A percentile compares a stretch with the other conserved stretches of the same genome.
Evolutionary conservation across 2,113 vertebrate genomes (phyloP).

Genomic region (Paramisgurnus dabryanus): DNA sequence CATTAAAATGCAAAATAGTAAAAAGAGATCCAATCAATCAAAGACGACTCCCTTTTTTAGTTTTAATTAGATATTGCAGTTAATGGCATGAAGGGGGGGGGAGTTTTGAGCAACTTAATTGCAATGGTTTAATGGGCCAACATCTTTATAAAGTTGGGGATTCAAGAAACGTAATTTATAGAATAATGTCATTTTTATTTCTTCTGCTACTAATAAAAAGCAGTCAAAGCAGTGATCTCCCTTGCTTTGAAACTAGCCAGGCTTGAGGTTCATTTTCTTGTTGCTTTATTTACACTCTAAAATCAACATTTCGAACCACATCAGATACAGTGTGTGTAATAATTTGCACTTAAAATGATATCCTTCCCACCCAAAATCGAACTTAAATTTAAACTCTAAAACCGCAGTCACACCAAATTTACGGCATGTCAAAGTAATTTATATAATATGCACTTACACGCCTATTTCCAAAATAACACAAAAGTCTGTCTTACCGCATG

Average conservation of each 20-base stretch:
- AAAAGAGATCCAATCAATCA: conserved; percentile 92
- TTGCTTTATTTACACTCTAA: conserved; percentile 35
- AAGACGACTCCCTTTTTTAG: conserved; percentile 94
- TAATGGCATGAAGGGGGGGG: conserved; percentile 91
- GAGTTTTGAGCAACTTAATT: conserved; percentile 95
- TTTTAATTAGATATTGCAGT: conserved; percentile 98
- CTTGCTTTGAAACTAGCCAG: conserved; percentile 44
- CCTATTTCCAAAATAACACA: too few relatives aligned
- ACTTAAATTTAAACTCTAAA: too few relatives aligned
- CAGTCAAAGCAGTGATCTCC: conserved; percentile 45
- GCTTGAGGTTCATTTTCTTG: conserved; percentile 34
- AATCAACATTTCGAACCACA: background rate
- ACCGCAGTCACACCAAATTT: too few relatives aligned
- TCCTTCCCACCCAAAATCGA: too few relatives aligned
- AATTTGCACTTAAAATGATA: too few relatives aligned
- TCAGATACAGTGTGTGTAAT: too few relatives aligned
- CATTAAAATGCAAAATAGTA: conserved; percentile 99
- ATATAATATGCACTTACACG: too few relatives aligned
- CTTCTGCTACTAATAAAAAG: conserved; percentile 66
- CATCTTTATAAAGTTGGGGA: conserved; percentile 85
- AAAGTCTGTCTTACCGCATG: too few relatives aligned
- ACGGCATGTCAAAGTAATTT: too few relatives aligned
- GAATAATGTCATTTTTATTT: conserved; percentile 76
- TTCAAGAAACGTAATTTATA: conserved; percentile 91
- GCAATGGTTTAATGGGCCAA: conserved; percentile 92